Conservation (phyloP, 35 echinoderm and acorn worm genomes). For the Chiridota heheva region DNA sequence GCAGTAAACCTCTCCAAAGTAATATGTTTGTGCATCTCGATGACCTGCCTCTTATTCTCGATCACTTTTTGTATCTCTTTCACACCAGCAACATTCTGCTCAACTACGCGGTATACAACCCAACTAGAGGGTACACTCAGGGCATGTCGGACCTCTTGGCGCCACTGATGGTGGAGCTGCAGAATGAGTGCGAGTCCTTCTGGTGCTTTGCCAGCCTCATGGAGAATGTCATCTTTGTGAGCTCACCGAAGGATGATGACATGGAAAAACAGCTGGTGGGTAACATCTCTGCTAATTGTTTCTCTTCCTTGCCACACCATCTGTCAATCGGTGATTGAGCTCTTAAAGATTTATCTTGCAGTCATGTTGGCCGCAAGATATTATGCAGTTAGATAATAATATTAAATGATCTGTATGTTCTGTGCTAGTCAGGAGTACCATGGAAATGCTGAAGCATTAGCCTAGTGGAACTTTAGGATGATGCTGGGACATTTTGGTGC, state of each 20-base stretch:
- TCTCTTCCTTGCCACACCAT: background rate
- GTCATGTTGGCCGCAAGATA: background rate
- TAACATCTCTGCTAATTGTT: background rate
- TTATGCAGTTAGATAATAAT: background rate
- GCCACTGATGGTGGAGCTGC: conserved; percentile 85
- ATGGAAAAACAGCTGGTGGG: conserved; percentile 98
- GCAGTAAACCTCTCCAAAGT: too few species aligned
- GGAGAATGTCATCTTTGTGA: conserved; percentile 91
- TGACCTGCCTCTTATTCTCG: background rate
- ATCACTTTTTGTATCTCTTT: background rate
- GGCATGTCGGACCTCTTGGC: conserved; percentile 95
- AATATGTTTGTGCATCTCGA: too few species aligned
- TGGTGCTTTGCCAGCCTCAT: conserved; percentile 97
- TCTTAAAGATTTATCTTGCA: background rate
- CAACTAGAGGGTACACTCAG: conserved; percentile 81
- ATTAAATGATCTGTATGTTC: too few species aligned
- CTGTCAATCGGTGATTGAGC: too few species aligned
- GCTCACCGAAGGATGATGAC: conserved; percentile 97
- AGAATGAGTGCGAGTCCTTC: conserved; percentile 88
- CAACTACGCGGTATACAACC: conserved; percentile 88
- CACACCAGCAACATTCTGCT: conserved; percentile 75
- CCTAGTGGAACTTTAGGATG: too few species aligned
- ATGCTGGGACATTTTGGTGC: too few species aligned
- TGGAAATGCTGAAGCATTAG: too few species aligned
- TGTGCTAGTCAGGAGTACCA: too few species aligned